phyloP scores from a whole-genome alignment of 2,888 invertebrate genomes.

The Villa cingulata region DNA sequence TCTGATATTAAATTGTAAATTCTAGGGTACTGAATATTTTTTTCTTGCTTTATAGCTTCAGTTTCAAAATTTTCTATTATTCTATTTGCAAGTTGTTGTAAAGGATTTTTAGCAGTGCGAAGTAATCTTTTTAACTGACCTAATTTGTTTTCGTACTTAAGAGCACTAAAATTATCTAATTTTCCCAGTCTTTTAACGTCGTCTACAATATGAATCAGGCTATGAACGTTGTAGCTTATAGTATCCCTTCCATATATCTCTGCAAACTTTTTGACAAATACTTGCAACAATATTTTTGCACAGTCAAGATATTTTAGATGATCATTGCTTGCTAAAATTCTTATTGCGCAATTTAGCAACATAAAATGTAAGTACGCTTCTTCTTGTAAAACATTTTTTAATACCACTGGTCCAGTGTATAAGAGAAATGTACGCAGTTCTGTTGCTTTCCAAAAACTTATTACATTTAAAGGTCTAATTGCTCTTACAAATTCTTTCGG shows the following conservation, averaged over 20 bases:
- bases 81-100: neutral
- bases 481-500: neutral
- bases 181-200: constrained; percentile 23
- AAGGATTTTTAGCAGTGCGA: neutral
- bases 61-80: too few species aligned
- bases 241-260: neutral
- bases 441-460: constrained; percentile 2
- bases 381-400: neutral
- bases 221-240: neutral
- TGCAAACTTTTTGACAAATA: neutral
- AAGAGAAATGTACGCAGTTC: constrained; percentile 4
- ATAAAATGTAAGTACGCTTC: neutral
- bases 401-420: constrained; percentile 2
- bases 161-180: neutral
- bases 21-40: too few species aligned
- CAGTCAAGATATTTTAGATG: neutral
- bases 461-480: neutral
- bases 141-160: constrained; percentile 1
- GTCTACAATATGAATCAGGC: constrained; percentile 10
- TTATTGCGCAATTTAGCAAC: neutral
- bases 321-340: neutral
- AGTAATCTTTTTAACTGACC: neutral
- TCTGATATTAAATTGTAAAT: too few species aligned
- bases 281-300: neutral
- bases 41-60: too few species aligned